Base-by-base conservation (phyloP, 2,888 invertebrate species). In the Leptinotarsa peninsularis region DNA sequence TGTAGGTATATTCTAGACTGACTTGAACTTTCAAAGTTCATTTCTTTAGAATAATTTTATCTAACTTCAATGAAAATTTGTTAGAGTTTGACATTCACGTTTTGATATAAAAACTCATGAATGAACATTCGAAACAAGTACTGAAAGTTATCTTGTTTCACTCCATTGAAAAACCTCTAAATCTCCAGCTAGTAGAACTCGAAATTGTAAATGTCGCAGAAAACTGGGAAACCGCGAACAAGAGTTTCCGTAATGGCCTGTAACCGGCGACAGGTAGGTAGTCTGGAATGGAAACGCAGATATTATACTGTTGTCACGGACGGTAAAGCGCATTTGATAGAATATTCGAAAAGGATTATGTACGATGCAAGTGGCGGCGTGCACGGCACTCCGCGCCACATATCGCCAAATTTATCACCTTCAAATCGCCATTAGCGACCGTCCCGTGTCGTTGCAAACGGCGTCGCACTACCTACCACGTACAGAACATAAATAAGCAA, bases 401-500 rank as follows among this genome's bases (percentile, higher is more conserved):
- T 23, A 21, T 58, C 56, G 21, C 56, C 56, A 14, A 58, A 58
- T 58, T 58, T 58, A 58, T 58, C 56, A 21, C 56, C 56, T 18
- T 58, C 21, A 58, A 58, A 58, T 58, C 21, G 18, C 21, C 18
- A 58, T 58, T 58, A 58, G 56, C 56, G 56, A 58, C 54, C 56
- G 21, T 58, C 21, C 56, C 13, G 21, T 21, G 56, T 58, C 56
- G 56, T 4, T 13, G 18, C 56, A 18, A 43, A 58, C 56, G 56
- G 21, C 56, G 56, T 21, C 56, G 18, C 56, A 10, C 56, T 58
- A 21, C 56, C 23, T 58, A 21, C 56, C 56, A 23, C 56, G 56
- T 58, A 58, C 21, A 13, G 56, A 58, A 58, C 56, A 21, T 58
- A 58, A 58, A 58, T 58, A 58, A 58, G 56, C 7, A 14, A 58